phyloP scores from a whole-genome alignment of 2,797 vertebrate species.

The Dermochelys coriacea region DNA sequence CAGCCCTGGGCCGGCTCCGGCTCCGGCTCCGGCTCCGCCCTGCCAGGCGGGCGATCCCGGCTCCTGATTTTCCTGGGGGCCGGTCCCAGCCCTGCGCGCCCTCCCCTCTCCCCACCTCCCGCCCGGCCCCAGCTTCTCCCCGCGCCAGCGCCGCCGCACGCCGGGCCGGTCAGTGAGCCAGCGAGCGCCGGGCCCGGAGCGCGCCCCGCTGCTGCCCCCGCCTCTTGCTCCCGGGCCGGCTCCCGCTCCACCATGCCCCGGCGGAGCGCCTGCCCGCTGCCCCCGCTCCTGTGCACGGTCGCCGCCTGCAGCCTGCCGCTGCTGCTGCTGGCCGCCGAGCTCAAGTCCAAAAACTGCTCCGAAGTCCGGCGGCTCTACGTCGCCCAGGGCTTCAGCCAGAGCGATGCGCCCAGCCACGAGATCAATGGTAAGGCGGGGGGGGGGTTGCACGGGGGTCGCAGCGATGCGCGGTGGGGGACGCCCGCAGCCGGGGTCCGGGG shows the following conservation, averaged over 20 bases:
- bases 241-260: constrained; percentile 69
- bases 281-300: constrained; percentile 80
- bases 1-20: background rate
- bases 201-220: constrained; percentile 1
- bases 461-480: too few relatives aligned
- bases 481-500: background rate
- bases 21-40: constrained; percentile 45
- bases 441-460: too few relatives aligned
- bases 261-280: constrained; percentile 69
- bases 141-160: constrained; percentile 58
- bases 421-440: constrained; percentile 86
- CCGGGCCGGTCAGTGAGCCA: constrained; percentile 50
- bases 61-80: constrained; percentile 79
- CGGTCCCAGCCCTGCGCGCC: constrained; percentile 72
- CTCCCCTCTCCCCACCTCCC: constrained; percentile 52
- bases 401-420: constrained; percentile 92
- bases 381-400: constrained; percentile 93
- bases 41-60: constrained; percentile 65
- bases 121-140: constrained; percentile 47
- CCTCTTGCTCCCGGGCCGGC: background rate
- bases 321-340: constrained; percentile 84
- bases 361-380: constrained; percentile 91
- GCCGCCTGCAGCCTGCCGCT: constrained; percentile 78
- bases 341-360: constrained; percentile 91
- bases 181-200: constrained; percentile 19